Evolutionary conservation across 2,888 invertebrate genomes (phyloP).

Genomic region (Iphiclides podalirius): DNA sequence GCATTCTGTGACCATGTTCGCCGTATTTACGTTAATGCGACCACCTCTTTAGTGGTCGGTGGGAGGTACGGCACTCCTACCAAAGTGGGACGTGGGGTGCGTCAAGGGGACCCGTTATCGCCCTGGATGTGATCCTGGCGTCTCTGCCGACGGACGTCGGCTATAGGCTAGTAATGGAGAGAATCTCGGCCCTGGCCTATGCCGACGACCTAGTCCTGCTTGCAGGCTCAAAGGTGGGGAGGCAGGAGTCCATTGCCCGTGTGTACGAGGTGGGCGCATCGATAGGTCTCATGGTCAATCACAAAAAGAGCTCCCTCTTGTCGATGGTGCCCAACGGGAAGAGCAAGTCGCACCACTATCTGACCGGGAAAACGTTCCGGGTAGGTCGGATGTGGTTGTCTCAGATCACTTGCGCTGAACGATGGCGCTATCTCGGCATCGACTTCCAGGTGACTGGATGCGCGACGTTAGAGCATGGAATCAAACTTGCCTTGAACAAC

Average conservation of each 20-base stretch:
- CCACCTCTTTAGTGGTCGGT: conserved; percentile 35
- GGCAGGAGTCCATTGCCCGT: conserved; percentile 38
- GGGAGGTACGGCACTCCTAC: conserved; percentile 29
- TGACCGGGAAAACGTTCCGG: conserved; percentile 27
- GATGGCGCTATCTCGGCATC: conserved; percentile 40
- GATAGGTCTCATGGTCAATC: conserved; percentile 27
- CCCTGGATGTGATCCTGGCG: conserved; percentile 35
- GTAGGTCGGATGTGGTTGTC: conserved; percentile 30
- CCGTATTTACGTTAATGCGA: conserved; percentile 40
- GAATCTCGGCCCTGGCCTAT: conserved; percentile 43
- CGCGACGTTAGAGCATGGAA: conserved; percentile 32
- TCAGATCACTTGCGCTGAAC: conserved; percentile 34
- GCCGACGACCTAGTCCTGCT: conserved; percentile 50
- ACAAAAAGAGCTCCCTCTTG: conserved; percentile 35
- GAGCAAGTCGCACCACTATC: conserved; percentile 33
- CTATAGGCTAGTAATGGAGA: conserved; percentile 30
- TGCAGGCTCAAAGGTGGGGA: too few relatives aligned
- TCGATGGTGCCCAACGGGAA: conserved; percentile 38
- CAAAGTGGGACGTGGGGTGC: conserved; percentile 43
- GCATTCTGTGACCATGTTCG: conserved; percentile 39
- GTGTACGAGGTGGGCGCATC: conserved; percentile 24
- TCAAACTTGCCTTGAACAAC: conserved; percentile 32
- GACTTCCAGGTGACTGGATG: conserved; percentile 39
- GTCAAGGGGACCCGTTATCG: conserved; percentile 55
- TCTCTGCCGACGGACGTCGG: conserved; percentile 30